A percentile compares a stretch with the other conserved stretches of the same genome.
Conservation (phyloP, 2,113 vertebrate species). For the Coregonus clupeaformis region DNA sequence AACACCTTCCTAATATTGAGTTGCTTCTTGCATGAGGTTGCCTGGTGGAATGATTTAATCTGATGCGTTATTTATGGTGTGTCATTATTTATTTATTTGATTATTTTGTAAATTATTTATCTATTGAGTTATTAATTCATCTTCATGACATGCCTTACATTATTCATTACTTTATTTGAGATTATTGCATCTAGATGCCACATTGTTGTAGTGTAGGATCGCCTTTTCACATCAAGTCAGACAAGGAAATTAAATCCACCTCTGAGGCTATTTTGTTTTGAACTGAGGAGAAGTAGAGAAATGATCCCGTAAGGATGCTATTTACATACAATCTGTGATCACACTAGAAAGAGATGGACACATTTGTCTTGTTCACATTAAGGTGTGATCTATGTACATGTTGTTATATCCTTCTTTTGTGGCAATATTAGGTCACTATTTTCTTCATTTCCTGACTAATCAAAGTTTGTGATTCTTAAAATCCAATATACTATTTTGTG, state of each 20-base stretch:
- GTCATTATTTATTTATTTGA: conserved; percentile 99
- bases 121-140: conserved; percentile 99
- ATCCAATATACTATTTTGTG: too few species aligned
- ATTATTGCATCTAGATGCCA: conserved; percentile 98
- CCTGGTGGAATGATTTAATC: conserved; percentile 92
- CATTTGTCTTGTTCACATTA: neutral
- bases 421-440: too few species aligned
- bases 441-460: too few species aligned
- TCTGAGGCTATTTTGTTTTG: conserved; percentile 64
- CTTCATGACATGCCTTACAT: conserved; percentile 97
- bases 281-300: conserved; percentile 63
- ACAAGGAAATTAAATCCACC: conserved; percentile 84
- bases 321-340: conserved; percentile 56
- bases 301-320: conserved; percentile 51
- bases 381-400: neutral
- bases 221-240: conserved; percentile 81
- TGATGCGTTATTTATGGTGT: conserved; percentile 95
- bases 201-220: conserved; percentile 86
- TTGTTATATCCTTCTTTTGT: too few species aligned
- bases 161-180: conserved; percentile 99
- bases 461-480: too few species aligned
- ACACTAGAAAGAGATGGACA: neutral
- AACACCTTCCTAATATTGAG: conserved; percentile 50
- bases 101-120: conserved; percentile 99
- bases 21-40: conserved; percentile 82